Conservation (phyloP, 2,888 invertebrate genomes). For the Augochlorella aurata region DNA sequence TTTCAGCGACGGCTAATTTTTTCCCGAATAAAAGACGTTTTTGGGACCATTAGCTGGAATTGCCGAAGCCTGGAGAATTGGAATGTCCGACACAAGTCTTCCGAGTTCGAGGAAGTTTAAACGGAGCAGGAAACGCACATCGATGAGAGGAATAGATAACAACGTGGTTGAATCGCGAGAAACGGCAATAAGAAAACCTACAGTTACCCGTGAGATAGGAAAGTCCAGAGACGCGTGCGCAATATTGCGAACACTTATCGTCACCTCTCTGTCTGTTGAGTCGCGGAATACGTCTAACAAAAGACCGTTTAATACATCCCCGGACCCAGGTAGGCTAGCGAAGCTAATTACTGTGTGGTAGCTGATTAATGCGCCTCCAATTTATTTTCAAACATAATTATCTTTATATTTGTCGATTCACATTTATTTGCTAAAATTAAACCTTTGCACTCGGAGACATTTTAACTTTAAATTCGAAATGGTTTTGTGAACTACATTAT, state of each 20-base stretch:
- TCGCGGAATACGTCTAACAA: no score
- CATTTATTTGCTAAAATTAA: no score
- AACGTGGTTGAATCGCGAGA: neutral
- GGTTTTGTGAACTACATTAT: no score
- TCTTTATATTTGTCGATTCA: no score
- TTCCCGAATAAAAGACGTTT: neutral
- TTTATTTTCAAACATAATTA: no score
- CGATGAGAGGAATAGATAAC: slow-evolving; percentile 29
- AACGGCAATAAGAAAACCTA: slow-evolving; percentile 13
- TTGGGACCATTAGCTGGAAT: neutral
- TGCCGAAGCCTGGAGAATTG: slow-evolving; percentile 16
- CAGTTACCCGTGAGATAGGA: slow-evolving; percentile 9
- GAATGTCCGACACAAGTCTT: slow-evolving; percentile 16
- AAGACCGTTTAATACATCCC: no score
- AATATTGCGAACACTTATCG: slow-evolving; percentile 13
- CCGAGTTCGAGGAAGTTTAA: neutral
- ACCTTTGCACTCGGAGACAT: no score
- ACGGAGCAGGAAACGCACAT: slow-evolving; percentile 2
- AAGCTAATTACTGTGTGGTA: no score
- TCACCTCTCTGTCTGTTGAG: neutral
- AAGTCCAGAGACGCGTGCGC: neutral
- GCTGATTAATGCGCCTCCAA: no score
- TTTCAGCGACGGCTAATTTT: neutral
- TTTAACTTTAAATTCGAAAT: no score
- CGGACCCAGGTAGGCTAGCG: no score